A percentile compares a stretch with the other conserved stretches of the same genome.
Evolutionary conservation across 2,113 vertebrate species (phyloP).

Genomic region (Cyanoliseus patagonus): DNA sequence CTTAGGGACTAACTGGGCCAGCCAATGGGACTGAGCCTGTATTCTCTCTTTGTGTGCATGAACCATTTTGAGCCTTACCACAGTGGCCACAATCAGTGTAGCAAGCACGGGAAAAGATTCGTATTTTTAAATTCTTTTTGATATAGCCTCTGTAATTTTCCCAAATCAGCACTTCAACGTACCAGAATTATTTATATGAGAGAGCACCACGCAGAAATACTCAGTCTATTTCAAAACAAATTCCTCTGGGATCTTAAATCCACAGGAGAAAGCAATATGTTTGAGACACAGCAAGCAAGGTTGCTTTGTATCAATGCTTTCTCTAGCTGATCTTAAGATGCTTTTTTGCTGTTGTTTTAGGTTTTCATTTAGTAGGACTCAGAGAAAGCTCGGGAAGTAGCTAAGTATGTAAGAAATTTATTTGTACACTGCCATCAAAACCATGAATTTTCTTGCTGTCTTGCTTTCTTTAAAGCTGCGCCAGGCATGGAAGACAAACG

Average conservation of each 20-base stretch:
- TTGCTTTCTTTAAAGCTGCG: neutral
- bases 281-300: neutral
- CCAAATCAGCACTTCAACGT: neutral
- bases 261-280: neutral
- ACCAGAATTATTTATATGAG: neutral
- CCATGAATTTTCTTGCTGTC: neutral
- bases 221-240: neutral
- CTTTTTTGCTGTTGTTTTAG: neutral
- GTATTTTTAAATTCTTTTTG: neutral
- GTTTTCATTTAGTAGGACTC: neutral
- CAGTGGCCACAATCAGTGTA: neutral
- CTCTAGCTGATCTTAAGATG: neutral
- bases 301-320: neutral
- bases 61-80: neutral
- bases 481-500: neutral
- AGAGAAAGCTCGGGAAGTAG: neutral
- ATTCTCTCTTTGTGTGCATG: neutral
- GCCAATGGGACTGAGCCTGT: neutral
- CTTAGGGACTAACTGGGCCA: neutral
- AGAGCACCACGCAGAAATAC: neutral
- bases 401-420: neutral
- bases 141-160: neutral
- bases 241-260: neutral
- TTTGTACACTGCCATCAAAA: neutral
- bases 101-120: neutral